Evolutionary conservation across 2,113 vertebrate genomes (phyloP), one percentile per base, ranked within the genome.

Genomic region (Cyanoliseus patagonus): DNA sequence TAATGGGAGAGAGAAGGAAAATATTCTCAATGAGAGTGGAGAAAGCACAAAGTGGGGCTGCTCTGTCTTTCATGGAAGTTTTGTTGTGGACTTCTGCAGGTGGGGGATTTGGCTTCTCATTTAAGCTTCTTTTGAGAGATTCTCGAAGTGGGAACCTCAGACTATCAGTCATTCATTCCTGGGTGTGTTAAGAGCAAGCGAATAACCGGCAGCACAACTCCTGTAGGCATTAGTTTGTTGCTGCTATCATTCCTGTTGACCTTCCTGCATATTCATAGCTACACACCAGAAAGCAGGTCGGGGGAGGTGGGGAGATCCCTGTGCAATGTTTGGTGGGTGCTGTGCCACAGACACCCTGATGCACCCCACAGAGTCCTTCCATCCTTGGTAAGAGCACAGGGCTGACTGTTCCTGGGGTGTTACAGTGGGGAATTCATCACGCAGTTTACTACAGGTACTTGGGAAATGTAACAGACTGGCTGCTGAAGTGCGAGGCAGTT

Each of bases 401-500:
- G n/a, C 57, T 35, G 57, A 35, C 33, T 15, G 0, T 19, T 57
- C 33, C 70, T 37, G 67, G 31, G 53, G 5, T 77, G 70, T 47
- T 14, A 1, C 28, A 5, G 30, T 23, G 53, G 23, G 22, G 41
- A 16, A 39, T 11, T 13, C 52, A 7, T 55, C 78, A 84, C 47
- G 2, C 41, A 4, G 22, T n/a, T 70, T 28, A 2, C 28, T 63
- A 55, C 78, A 55, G 7, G 33, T 41, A 3, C 31, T 19, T 46
- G 77, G 77, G 4, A 64, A 70, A 78, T 13, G 35, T 0, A 3
- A 5, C 2, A 10, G 44, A 11, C 33, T 14, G 46, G 39, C 17
- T 59, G 27, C 55, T 89, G 89, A 42, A 44, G 82, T 1, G 7
- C 9, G 39, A 57, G 67, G 5, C 0, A 0, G 23, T 2, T 39